Base-by-base conservation (phyloP, 1,140 invertebrate genomes). In the Eumeta japonica region DNA sequence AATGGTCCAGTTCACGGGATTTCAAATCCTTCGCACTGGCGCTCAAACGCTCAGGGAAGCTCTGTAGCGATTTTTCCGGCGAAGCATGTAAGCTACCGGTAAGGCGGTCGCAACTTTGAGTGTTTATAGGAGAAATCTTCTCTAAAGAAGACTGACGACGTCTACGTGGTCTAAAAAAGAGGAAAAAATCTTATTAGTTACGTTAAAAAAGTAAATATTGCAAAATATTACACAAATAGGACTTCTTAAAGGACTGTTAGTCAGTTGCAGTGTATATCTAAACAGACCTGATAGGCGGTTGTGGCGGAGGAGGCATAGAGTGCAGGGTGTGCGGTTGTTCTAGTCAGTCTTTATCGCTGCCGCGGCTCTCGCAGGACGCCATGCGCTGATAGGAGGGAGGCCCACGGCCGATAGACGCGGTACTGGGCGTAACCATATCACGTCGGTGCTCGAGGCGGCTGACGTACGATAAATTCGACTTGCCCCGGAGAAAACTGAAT, bases 271-370 rank as follows among this genome's bases (percentile, higher is more conserved):
- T n/a, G n/a, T n/a, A n/a, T n/a, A n/a, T n/a, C n/a, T n/a, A n/a
- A n/a, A 70, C 64, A 60, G 52, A 75, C 75, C 75, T 70, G 52
- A 71, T 54, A 50, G 72, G 71, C 45, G 71, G 71, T n/a, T n/a
- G n/a, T n/a, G n/a, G n/a, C n/a, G n/a, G n/a, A n/a, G n/a, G n/a
- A n/a, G n/a, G n/a, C n/a, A n/a, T n/a, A n/a, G n/a, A n/a, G n/a
- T n/a, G n/a, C 58, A 72, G 58, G 46, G 70, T 57, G 64, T 66
- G 76, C 56, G 71, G 66, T 62, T 78, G 77, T 58, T 87, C 84
- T 87, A 87, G 85, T 87, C 83, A 87, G 79, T 87, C 83, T 57
- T 88, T 88, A 48, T 89, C 87, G 38, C 81, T 86, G 15, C 81
- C 79, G 46, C 86, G 83, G 45, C 81, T 83, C 56, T 92, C 89